phyloP scores from a whole-genome alignment of 2,797 vertebrate genomes.

The Bryconaethiops microstoma region DNA sequence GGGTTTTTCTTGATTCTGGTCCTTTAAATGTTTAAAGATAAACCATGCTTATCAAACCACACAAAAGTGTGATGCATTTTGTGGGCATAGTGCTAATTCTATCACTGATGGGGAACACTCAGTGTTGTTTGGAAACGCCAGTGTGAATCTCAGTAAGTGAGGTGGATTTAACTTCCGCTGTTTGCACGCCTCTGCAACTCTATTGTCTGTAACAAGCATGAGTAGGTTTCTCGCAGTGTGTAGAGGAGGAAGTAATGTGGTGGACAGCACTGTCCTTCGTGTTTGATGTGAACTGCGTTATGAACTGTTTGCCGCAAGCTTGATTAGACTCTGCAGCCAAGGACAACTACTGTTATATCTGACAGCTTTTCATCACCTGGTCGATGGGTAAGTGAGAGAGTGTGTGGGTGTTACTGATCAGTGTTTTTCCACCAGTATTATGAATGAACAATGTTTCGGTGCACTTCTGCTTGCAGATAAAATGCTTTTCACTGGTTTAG shows the following conservation, averaged over 20 bases:
- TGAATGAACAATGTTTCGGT: neutral
- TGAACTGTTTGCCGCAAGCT: neutral
- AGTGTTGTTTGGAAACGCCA: neutral
- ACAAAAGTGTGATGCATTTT: neutral
- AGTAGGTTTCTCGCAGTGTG: neutral
- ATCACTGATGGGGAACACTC: neutral
- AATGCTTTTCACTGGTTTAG: neutral
- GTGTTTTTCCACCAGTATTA: neutral
- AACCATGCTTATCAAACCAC: neutral
- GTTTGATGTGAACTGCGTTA: neutral
- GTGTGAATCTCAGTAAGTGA: neutral
- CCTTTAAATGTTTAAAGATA: neutral
- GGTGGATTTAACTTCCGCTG: neutral
- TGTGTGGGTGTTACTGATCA: neutral
- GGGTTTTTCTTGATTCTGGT: neutral
- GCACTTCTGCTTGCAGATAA: neutral
- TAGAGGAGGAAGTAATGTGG: constrained; percentile 24
- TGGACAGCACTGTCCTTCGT: constrained; percentile 3
- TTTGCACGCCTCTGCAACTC: neutral
- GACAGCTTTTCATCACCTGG: constrained; percentile 16
- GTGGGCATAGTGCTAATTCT: neutral
- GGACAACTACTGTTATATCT: constrained; percentile 4
- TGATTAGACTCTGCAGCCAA: constrained; percentile 19
- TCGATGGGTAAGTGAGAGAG: neutral
- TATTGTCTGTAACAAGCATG: neutral